Percentiles rank a stretch among this genome's conserved stretches.
phyloP scores from a whole-genome alignment of 2,113 vertebrate genomes.

The Protobothrops flavoviridis region DNA sequence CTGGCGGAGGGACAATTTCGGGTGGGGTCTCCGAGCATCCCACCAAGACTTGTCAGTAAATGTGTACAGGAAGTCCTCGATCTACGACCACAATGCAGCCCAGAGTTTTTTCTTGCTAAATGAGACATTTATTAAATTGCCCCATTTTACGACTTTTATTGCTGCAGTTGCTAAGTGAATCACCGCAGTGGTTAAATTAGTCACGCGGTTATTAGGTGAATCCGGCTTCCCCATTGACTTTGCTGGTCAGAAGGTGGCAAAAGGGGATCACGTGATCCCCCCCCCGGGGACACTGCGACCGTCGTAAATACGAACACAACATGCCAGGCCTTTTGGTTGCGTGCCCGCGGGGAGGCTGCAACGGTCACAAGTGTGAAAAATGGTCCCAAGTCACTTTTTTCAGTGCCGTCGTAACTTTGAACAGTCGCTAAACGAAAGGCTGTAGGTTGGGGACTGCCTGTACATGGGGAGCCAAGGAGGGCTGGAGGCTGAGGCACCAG shows the following conservation, averaged over 20 bases:
- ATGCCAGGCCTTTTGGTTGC: not conserved
- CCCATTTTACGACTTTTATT: not conserved
- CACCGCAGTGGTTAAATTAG: too few species aligned
- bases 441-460: not conserved
- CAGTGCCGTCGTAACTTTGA: not conserved
- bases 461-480: not conserved
- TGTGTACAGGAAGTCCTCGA: not conserved
- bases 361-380: not conserved
- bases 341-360: not conserved
- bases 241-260: not conserved
- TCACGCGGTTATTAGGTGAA: too few species aligned
- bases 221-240: not conserved
- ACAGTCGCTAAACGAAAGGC: not conserved
- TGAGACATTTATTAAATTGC: too few species aligned
- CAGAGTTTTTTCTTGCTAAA: not conserved
- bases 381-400: not conserved
- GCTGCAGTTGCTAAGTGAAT: not conserved
- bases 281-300: not conserved
- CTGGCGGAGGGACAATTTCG: not conserved
- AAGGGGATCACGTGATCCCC: not conserved
- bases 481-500: not conserved
- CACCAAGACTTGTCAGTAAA: not conserved
- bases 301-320: not conserved
- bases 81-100: not conserved
- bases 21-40: not conserved